A percentile compares a stretch with the other conserved stretches of the same genome.
These are phyloP conservation scores for Carcinoscorpius rotundicauda DNA, from an alignment of 1,140 invertebrate species.

Conservation along the genomic window DNA sequence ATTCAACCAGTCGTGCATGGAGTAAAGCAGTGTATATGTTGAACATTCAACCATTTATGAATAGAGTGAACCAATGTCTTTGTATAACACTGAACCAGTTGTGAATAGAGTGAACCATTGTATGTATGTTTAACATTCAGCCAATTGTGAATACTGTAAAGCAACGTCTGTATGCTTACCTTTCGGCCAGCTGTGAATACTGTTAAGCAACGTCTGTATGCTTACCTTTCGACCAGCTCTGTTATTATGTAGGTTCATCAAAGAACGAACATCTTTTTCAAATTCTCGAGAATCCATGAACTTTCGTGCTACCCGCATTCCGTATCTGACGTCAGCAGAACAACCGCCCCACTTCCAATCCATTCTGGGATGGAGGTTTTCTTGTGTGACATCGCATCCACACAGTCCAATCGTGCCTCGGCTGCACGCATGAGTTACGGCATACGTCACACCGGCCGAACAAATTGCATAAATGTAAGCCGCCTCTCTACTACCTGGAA, in stretches of 20 bases:
- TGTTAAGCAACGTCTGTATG: too few species aligned
- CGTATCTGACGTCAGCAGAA: slow-evolving; percentile 76
- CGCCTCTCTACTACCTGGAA: slow-evolving; percentile 75
- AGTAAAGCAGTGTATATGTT: too few species aligned
- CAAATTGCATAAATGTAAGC: slow-evolving; percentile 83
- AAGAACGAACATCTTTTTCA: slow-evolving; percentile 56
- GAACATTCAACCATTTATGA: too few species aligned
- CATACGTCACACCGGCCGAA: slow-evolving; percentile 74
- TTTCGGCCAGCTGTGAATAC: slow-evolving; percentile 38
- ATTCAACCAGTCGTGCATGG: too few species aligned
- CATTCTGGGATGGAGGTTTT: slow-evolving; percentile 18
- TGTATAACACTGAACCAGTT: too few species aligned
- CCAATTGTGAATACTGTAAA: too few species aligned
- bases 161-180: slow-evolving; percentile 40
- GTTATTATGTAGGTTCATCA: slow-evolving; percentile 93
- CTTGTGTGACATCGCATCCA: slow-evolving; percentile 50
- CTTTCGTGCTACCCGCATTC: slow-evolving; percentile 65
- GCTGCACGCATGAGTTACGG: slow-evolving; percentile 74
- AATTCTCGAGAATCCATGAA: slow-evolving; percentile 73
- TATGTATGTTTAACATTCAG: too few species aligned
- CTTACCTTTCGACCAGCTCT: slow-evolving; percentile 79
- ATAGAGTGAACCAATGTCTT: too few species aligned
- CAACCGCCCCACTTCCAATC: slow-evolving; percentile 83
- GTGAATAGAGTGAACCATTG: too few species aligned
- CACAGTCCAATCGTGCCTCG: slow-evolving; percentile 77